Percentiles rank a stretch among this genome's conserved stretches.
Conservation (phyloP, 2,888 invertebrate species). For the Gandaritis pyraliata region DNA sequence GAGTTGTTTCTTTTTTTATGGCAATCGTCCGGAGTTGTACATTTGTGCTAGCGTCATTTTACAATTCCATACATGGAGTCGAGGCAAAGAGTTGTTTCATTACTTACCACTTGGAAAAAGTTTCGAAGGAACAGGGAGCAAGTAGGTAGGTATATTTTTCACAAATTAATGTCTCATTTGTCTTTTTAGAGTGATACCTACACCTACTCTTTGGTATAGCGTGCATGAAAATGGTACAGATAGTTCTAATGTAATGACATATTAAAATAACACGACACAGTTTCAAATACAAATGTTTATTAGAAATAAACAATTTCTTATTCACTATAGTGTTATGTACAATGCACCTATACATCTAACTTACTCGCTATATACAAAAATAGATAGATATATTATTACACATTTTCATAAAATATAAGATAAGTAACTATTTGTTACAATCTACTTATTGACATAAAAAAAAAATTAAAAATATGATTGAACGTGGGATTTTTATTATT, state of each 20-base stretch:
- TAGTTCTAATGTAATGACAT: constrained; percentile 13
- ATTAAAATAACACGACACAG: constrained; percentile 27
- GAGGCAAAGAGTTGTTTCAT: too few species aligned
- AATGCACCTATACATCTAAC: constrained; percentile 53
- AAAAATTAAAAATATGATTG: constrained; percentile 6
- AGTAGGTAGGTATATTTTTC: too few species aligned
- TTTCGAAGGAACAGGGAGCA: too few species aligned
- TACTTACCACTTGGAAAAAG: too few species aligned
- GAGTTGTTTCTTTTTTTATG: too few species aligned
- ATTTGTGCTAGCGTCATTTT: too few species aligned
- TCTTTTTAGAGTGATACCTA: neutral
- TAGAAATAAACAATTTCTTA: constrained; percentile 57
- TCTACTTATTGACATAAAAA: constrained; percentile 1
- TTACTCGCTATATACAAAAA: constrained; percentile 44
- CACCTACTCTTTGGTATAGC: constrained; percentile 20
- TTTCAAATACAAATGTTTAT: constrained; percentile 63
- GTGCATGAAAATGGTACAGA: constrained; percentile 18
- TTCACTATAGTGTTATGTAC: constrained; percentile 56
- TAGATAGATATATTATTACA: constrained; percentile 23
- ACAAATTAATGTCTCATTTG: constrained; percentile 3
- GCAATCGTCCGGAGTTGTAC: too few species aligned
- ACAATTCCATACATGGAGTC: too few species aligned
- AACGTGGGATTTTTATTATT: constrained; percentile 16
- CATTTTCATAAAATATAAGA: constrained; percentile 2
- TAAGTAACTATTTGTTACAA: neutral